Percentiles rank a stretch among this genome's conserved stretches.
Evolutionary conservation across 64 coral and sea anemone species (phyloP).

Genomic region (Cladopsammia gracilis): DNA sequence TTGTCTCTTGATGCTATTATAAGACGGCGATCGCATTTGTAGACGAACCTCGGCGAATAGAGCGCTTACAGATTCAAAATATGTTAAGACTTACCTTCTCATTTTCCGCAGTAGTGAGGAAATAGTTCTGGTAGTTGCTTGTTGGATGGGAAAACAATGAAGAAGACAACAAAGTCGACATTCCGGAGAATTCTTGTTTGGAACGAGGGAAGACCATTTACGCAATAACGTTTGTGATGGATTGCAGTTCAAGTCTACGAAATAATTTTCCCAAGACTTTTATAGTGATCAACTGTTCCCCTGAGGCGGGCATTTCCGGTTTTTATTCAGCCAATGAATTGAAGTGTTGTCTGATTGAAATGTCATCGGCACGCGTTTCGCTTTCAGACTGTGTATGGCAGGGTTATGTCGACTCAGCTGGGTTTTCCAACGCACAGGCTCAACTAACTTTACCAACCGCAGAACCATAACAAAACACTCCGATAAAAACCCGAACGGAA

Average conservation of each 20-base stretch:
- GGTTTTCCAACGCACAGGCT: neutral
- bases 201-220: conserved; percentile 38
- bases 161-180: conserved; percentile 21
- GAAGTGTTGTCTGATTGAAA: conserved; percentile 40
- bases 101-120: conserved; percentile 36
- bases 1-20: neutral
- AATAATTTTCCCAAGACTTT: conserved; percentile 35
- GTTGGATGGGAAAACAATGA: conserved; percentile 42
- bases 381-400: neutral
- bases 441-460: neutral
- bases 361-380: conserved; percentile 22
- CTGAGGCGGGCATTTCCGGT: conserved; percentile 35
- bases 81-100: conserved; percentile 40
- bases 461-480: conserved; percentile 43
- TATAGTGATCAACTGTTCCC: conserved; percentile 44
- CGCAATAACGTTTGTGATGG: neutral
- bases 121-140: conserved; percentile 42
- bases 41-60: neutral
- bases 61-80: neutral
- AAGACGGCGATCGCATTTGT: neutral
- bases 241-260: conserved; percentile 23
- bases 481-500: conserved; percentile 20
- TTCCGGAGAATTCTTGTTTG: conserved; percentile 41
- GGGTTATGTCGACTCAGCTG: neutral
- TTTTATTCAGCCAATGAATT: conserved; percentile 39